These are phyloP conservation scores for Romanogobio albipinnatus DNA, from an alignment of 2,113 vertebrate genomes.

Conservation along the genomic window DNA sequence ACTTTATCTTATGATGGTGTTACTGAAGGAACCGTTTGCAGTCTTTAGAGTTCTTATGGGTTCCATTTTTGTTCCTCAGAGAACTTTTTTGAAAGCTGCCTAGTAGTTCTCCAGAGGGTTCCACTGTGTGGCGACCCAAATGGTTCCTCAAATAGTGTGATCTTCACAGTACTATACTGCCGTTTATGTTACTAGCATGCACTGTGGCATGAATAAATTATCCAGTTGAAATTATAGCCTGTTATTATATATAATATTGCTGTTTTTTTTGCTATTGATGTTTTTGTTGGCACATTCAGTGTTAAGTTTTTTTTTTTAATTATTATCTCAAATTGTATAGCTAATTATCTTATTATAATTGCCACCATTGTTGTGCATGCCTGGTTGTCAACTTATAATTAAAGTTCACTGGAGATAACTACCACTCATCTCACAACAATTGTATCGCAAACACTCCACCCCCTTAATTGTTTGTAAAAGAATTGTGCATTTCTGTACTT, in stretches of 20 bases:
- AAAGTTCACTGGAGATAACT: background rate
- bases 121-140: too few species aligned
- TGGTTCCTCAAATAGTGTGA: too few species aligned
- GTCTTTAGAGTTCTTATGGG: background rate
- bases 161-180: background rate
- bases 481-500: background rate
- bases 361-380: background rate
- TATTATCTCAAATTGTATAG: background rate
- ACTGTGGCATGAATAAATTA: background rate
- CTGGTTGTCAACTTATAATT: constrained; percentile 26
- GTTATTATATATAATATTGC: background rate
- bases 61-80: too few species aligned
- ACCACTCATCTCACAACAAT: background rate
- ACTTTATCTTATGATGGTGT: background rate
- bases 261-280: background rate
- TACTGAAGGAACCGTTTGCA: background rate
- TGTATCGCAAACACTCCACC: constrained; percentile 10
- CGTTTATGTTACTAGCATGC: background rate
- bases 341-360: constrained; percentile 26
- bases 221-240: background rate
- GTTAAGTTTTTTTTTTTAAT: background rate
- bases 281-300: background rate
- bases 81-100: too few species aligned
- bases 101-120: too few species aligned
- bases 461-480: constrained; percentile 7